Conservation (phyloP, 2,797 vertebrate species). For the Halcyon leucocephala region DNA sequence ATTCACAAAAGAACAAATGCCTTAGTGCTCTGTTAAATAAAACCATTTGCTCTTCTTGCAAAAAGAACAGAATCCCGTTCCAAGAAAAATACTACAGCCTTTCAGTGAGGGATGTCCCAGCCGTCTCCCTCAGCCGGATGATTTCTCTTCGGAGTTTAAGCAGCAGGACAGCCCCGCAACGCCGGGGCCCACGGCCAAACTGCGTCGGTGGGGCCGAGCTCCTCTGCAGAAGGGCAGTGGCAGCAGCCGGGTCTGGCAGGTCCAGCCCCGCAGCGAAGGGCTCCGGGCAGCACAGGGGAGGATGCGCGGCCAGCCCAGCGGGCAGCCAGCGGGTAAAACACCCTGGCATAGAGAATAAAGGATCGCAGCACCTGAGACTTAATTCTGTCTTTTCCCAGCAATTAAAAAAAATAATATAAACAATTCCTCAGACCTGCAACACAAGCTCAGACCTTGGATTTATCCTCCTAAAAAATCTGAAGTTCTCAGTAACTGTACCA, state of each 20-base stretch:
- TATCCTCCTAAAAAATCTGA: background rate
- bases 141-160: background rate
- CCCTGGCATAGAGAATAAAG: fast-evolving
- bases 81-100: background rate
- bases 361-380: background rate
- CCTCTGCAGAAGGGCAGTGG: background rate
- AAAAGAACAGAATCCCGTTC: background rate
- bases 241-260: background rate
- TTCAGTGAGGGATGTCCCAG: background rate
- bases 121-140: background rate
- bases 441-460: background rate
- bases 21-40: background rate
- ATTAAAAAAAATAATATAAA: background rate
- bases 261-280: background rate
- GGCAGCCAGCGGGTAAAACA: fast-evolving
- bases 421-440: background rate
- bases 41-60: background rate
- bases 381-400: too few species aligned
- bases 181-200: background rate
- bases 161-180: background rate
- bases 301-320: background rate
- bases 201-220: too few species aligned
- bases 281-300: background rate
- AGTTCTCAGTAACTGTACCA: background rate
- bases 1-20: background rate